Evolutionary conservation across 2,888 invertebrate genomes (phyloP).

Genomic region (Alloscopus bannaensis): DNA sequence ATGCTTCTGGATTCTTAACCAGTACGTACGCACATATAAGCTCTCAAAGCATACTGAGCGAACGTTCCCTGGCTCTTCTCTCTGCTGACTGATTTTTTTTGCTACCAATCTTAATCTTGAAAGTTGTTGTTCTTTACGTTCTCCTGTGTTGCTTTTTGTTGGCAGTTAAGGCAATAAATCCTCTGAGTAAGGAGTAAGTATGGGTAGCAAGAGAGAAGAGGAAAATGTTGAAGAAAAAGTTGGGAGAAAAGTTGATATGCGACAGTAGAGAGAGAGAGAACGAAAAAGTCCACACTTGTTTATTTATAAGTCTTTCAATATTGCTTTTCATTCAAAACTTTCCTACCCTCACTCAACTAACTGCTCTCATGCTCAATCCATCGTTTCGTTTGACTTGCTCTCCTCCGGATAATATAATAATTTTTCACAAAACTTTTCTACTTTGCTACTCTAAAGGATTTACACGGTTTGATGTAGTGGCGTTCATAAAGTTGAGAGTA

Average conservation of each 20-base stretch:
- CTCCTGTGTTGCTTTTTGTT: slow-evolving; percentile 22
- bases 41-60: not conserved
- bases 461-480: not conserved
- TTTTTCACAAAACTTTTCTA: not conserved
- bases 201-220: not conserved
- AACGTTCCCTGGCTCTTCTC: not conserved
- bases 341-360: no score
- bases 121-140: slow-evolving; percentile 30
- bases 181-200: slow-evolving; percentile 24
- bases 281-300: not conserved
- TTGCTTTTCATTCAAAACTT: slow-evolving; percentile 16
- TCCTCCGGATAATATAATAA: not conserved
- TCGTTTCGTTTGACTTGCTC: no score
- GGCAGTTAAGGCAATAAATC: slow-evolving; percentile 39
- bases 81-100: not conserved
- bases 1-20: not conserved
- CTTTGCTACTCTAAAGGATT: not conserved
- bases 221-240: not conserved
- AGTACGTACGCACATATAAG: not conserved
- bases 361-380: no score
- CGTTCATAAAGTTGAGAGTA: not conserved
- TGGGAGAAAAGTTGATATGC: slow-evolving; percentile 15
- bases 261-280: not conserved
- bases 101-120: slow-evolving; percentile 35
- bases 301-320: slow-evolving; percentile 12